phyloP scores from a whole-genome alignment of 2,113 vertebrate genomes.

The Propithecus coquereli region DNA sequence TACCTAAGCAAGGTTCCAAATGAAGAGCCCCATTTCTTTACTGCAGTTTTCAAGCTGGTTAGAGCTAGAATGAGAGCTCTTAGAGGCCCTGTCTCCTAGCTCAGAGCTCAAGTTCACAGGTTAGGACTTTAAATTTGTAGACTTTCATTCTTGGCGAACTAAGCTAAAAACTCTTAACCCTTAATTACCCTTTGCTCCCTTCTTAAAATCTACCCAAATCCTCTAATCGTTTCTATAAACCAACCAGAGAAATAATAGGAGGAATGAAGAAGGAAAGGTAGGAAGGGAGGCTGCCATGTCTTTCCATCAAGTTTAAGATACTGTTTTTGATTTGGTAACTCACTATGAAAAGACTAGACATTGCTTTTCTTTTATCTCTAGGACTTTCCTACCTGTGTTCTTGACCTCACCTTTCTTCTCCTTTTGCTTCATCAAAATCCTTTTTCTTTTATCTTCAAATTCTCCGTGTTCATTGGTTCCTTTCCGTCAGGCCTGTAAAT shows the following conservation, averaged over 20 bases:
- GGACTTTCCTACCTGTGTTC: neutral
- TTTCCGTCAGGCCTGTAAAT: constrained; percentile 1
- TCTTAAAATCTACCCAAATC: neutral
- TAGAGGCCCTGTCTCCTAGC: neutral
- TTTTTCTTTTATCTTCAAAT: neutral
- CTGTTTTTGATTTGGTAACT: neutral
- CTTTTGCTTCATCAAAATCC: neutral
- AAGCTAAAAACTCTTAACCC: neutral
- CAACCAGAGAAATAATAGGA: neutral
- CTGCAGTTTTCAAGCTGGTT: neutral
- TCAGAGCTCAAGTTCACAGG: neutral
- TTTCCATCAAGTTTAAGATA: neutral
- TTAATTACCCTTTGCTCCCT: neutral
- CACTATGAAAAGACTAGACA: neutral
- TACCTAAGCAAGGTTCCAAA: neutral
- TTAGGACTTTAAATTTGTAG: neutral
- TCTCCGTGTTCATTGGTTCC: neutral
- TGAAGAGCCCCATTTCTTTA: neutral
- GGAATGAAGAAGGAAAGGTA: neutral
- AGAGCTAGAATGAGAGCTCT: neutral
- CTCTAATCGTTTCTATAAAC: neutral
- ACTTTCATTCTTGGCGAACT: neutral
- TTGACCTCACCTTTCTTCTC: neutral
- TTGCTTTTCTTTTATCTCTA: neutral
- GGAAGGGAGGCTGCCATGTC: neutral